Percentiles rank a stretch among this genome's conserved stretches.
These are phyloP conservation scores for Apogon talboti DNA, from an alignment of 2,797 vertebrate species.

Conservation along the genomic window DNA sequence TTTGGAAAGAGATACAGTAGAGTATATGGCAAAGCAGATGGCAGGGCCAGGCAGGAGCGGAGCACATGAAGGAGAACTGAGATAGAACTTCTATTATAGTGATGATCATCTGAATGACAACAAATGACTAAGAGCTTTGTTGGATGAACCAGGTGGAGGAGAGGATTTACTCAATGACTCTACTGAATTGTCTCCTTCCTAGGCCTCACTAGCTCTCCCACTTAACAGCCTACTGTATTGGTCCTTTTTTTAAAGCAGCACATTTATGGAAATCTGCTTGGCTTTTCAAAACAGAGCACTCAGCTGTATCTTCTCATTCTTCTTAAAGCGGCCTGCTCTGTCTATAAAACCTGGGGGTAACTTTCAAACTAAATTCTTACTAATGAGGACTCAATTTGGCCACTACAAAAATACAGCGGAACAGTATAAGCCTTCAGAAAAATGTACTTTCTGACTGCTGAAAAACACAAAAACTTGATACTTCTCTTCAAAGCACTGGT, in stretches of 20 bases:
- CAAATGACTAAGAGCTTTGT: slow-evolving; percentile 43
- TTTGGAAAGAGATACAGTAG: slow-evolving; percentile 30
- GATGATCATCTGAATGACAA: slow-evolving; percentile 62
- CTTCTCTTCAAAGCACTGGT: slow-evolving; percentile 52
- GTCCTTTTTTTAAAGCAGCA: background rate
- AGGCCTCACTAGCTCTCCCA: background rate
- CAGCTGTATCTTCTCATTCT: slow-evolving; percentile 3
- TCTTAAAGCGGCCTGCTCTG: background rate
- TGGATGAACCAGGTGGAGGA: slow-evolving; percentile 28
- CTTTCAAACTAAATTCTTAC: slow-evolving; percentile 26
- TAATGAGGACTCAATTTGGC: slow-evolving; percentile 36
- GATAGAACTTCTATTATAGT: slow-evolving; percentile 47
- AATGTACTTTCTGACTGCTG: slow-evolving; percentile 17
- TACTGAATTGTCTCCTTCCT: slow-evolving; percentile 19
- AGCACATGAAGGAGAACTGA: slow-evolving; percentile 39
- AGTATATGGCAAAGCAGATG: slow-evolving; percentile 40
- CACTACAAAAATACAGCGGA: slow-evolving; percentile 12
- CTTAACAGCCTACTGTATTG: too few relatives aligned
- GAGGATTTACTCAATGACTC: slow-evolving; percentile 43
- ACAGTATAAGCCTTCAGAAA: slow-evolving; percentile 6
- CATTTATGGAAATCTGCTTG: slow-evolving; percentile 29
- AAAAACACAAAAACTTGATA: slow-evolving; percentile 41
- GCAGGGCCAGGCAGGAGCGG: slow-evolving; percentile 29
- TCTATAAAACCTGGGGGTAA: slow-evolving; percentile 2
- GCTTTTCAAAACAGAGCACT: slow-evolving; percentile 12